Percentiles rank a stretch among this genome's conserved stretches.
Evolutionary conservation across 2,113 vertebrate species (phyloP).

Genomic region (pig (Sus scrofa)): T2T-Sscrofa CM000829.6:40758001-40758500

Average conservation of each 20-base stretch:
- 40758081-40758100: constrained; percentile 1
- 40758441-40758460: constrained; percentile 81
- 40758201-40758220: background rate
- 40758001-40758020: background rate
- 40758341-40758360: background rate
- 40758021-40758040: background rate
- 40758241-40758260: background rate
- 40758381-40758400: constrained; percentile 47
- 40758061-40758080: background rate
- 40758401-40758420: constrained; percentile 65
- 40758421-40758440: constrained; percentile 82
- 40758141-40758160: background rate
- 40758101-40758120: background rate
- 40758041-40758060: background rate
- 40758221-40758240: background rate
- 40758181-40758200: background rate
- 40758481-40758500: constrained; percentile 84
- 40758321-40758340: background rate
- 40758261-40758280: background rate
- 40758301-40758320: background rate
- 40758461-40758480: constrained; percentile 74
- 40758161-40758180: background rate
- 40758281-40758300: background rate
- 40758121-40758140: constrained; percentile 21
- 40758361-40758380: background rate